Percentiles rank a stretch among this genome's conserved stretches.
phyloP scores from a whole-genome alignment of 2,888 invertebrate genomes.

The Artemia sp. region DNA sequence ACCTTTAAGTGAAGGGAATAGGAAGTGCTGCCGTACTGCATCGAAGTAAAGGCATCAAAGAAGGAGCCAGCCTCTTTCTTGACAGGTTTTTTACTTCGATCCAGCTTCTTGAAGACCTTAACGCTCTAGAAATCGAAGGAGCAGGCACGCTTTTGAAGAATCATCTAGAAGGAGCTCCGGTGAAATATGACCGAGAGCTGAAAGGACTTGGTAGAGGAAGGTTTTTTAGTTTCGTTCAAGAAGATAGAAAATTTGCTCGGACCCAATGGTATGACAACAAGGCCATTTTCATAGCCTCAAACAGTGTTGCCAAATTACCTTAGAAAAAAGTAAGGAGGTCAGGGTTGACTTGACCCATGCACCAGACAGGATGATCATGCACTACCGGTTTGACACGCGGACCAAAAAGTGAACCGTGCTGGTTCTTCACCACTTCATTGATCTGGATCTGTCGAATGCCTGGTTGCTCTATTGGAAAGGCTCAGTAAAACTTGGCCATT shows the following conservation, averaged over 20 bases:
- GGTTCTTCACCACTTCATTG: slow-evolving; percentile 23
- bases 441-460: slow-evolving; percentile 22
- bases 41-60: slow-evolving; percentile 18
- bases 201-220: slow-evolving; percentile 19
- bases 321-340: slow-evolving; percentile 19
- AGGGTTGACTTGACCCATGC: slow-evolving; percentile 20
- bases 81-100: slow-evolving; percentile 23
- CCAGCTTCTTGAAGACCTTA: slow-evolving; percentile 12
- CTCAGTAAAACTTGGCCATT: neutral
- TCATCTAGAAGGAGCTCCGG: slow-evolving; percentile 15
- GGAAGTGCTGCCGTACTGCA: slow-evolving; percentile 21
- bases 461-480: slow-evolving; percentile 23
- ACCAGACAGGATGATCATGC: slow-evolving; percentile 22
- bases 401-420: slow-evolving; percentile 24
- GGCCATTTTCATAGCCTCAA: slow-evolving; percentile 21
- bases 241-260: slow-evolving; percentile 19
- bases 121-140: slow-evolving; percentile 17
- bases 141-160: slow-evolving; percentile 20
- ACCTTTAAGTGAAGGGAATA: slow-evolving; percentile 12
- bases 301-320: slow-evolving; percentile 14
- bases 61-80: slow-evolving; percentile 17
- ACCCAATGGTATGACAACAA: slow-evolving; percentile 23
- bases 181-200: slow-evolving; percentile 5
- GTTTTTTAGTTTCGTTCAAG: slow-evolving; percentile 3
- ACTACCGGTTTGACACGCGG: slow-evolving; percentile 17